Conservation (phyloP, 2,888 invertebrate genomes). For the Nomada goodeniana region DNA sequence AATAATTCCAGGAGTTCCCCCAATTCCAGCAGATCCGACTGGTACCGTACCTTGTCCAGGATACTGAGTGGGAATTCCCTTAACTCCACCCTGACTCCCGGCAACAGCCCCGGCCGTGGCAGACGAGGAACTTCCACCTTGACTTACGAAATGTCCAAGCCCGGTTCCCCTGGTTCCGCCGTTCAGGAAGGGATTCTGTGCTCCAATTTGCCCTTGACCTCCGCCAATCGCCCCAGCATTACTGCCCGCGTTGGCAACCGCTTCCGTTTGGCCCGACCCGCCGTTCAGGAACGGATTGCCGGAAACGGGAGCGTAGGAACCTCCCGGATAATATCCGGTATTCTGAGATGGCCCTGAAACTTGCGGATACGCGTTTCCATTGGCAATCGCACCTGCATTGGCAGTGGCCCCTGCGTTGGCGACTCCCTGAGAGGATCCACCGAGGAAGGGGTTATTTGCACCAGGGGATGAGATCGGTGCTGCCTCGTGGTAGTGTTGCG, state of each 20-base stretch:
- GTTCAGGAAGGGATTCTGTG: slow-evolving; percentile 8
- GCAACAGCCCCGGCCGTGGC: neutral
- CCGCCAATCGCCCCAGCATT: neutral
- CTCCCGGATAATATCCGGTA: neutral
- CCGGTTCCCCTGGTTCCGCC: neutral
- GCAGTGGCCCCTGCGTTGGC: slow-evolving; percentile 2
- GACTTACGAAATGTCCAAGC: neutral
- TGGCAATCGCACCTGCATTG: neutral
- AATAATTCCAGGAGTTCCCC: too few relatives aligned
- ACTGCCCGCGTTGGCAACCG: neutral
- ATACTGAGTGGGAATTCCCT: neutral
- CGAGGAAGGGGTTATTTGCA: slow-evolving; percentile 48
- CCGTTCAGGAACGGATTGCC: neutral
- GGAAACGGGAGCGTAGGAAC: neutral
- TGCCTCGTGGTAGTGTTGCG: too few relatives aligned
- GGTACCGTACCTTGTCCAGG: neutral
- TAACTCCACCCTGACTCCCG: neutral
- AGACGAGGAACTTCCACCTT: neutral
- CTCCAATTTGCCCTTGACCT: neutral
- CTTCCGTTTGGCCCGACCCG: neutral
- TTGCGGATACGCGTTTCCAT: neutral
- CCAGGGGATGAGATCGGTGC: neutral
- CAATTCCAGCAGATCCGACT: neutral
- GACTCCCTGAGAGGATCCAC: neutral
- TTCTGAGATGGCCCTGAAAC: neutral